Evolutionary conservation across 2,888 invertebrate genomes (phyloP).

Genomic region (Hirtodrosophila confusa): DNA sequence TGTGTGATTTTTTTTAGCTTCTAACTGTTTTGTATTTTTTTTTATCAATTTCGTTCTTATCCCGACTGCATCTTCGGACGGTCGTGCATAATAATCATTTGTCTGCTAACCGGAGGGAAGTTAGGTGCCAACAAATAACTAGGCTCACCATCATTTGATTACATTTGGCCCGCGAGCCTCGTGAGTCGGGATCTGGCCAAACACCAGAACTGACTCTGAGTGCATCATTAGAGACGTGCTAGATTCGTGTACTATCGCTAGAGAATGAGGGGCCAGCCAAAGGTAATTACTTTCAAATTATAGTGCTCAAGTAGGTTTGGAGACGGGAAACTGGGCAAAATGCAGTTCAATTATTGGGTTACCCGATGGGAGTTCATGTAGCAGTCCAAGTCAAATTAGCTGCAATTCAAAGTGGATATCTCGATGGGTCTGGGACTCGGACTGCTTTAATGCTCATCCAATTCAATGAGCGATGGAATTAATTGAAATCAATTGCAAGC

Average conservation of each 20-base stretch:
- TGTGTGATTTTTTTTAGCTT: constrained; percentile 1
- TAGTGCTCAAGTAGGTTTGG: constrained; percentile 56
- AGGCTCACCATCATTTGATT: constrained; percentile 53
- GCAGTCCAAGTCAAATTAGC: constrained; percentile 52
- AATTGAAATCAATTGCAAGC: constrained; percentile 1
- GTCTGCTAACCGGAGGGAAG: constrained; percentile 64
- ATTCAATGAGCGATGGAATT: constrained; percentile 14
- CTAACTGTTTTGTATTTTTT: constrained; percentile 16
- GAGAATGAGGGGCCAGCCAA: constrained; percentile 7
- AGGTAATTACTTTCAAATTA: constrained; percentile 69
- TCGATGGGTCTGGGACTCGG: constrained; percentile 1
- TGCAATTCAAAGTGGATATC: constrained; percentile 30
- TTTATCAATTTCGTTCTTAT: constrained; percentile 51
- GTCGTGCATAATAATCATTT: constrained; percentile 61
- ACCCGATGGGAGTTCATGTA: constrained; percentile 32
- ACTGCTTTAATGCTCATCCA: constrained; percentile 9
- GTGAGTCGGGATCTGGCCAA: constrained; percentile 22
- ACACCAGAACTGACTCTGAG: constrained; percentile 61
- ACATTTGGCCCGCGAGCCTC: constrained; percentile 38
- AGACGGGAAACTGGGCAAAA: constrained; percentile 46
- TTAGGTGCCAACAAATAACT: constrained; percentile 76
- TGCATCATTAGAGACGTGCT: constrained; percentile 76
- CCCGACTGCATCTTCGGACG: constrained; percentile 25
- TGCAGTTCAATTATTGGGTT: constrained; percentile 60
- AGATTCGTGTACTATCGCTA: constrained; percentile 50